Conservation (phyloP, 2,888 invertebrate species). For the Cheilosia scutellata region DNA sequence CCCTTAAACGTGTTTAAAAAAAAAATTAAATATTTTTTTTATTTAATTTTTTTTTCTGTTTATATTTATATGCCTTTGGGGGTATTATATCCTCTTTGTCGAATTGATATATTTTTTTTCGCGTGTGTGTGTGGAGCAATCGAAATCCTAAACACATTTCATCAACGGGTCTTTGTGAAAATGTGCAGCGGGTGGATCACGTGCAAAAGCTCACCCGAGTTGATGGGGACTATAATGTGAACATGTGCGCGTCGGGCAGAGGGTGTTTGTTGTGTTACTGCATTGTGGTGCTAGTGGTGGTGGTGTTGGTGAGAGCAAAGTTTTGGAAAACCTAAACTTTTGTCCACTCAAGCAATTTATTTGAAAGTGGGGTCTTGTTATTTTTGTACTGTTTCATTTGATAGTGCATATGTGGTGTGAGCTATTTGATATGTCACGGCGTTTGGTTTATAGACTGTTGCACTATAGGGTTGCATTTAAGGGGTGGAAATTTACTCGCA, state of each 20-base stretch:
- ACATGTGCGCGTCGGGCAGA: conserved; percentile 27
- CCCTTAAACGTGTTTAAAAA: conserved; percentile 51
- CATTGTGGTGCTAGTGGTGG: neutral
- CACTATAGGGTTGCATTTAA: neutral
- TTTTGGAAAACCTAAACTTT: conserved; percentile 38
- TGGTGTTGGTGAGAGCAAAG: conserved; percentile 9
- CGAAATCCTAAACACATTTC: conserved; percentile 50
- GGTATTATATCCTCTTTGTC: conserved; percentile 4
- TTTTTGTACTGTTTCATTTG: neutral
- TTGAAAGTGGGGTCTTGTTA: conserved; percentile 7
- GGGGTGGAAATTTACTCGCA: neutral
- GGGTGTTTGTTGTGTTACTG: conserved; percentile 1
- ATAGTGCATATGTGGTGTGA: neutral
- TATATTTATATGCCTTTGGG: conserved; percentile 1
- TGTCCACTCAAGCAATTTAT: conserved; percentile 36
- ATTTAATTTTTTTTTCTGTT: conserved; percentile 20
- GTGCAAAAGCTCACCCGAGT: conserved; percentile 52
- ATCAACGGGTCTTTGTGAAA: conserved; percentile 41
- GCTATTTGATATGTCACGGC: neutral
- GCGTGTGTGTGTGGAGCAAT: neutral
- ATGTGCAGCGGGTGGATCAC: conserved; percentile 52
- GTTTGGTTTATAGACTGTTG: neutral
- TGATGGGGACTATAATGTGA: conserved; percentile 11
- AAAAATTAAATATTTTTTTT: neutral
- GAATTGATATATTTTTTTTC: conserved; percentile 2